Conservation (phyloP, 2,113 vertebrate genomes). For the Corythornis vintsioides region DNA sequence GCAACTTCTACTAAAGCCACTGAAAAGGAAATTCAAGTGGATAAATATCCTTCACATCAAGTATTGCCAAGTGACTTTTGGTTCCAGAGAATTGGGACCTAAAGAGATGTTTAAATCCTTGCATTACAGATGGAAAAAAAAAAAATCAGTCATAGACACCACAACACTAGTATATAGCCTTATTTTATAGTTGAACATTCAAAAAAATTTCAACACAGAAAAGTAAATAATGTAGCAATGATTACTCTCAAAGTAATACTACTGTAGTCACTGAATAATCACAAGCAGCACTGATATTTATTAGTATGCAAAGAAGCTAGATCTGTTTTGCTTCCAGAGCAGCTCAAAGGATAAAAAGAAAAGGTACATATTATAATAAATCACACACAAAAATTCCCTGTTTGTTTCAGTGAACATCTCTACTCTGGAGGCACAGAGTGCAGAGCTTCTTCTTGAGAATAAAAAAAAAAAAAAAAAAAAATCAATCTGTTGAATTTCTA, state of each 20-base stretch:
- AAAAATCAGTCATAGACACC: background rate
- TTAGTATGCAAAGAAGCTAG: conserved; percentile 76
- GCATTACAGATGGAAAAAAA: background rate
- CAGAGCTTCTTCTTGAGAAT: conserved; percentile 41
- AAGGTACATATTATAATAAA: conserved; percentile 68
- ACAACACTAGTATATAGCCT: background rate
- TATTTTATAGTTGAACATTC: conserved; percentile 21
- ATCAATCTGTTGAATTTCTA: conserved; percentile 50
- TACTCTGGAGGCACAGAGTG: conserved; percentile 30
- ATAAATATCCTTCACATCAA: background rate
- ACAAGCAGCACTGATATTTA: conserved; percentile 70
- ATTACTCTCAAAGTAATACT: conserved; percentile 72
- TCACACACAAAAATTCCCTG: conserved; percentile 57
- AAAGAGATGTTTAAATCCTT: background rate
- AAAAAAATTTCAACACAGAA: conserved; percentile 59
- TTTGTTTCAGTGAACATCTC: conserved; percentile 43
- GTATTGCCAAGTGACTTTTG: background rate
- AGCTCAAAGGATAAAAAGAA: conserved; percentile 71
- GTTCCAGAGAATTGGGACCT: background rate
- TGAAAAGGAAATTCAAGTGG: background rate
- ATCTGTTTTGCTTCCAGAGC: conserved; percentile 68
- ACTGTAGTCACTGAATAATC: conserved; percentile 74
- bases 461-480: background rate
- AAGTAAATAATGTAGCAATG: conserved; percentile 72
- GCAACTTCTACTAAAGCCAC: background rate